Evolutionary conservation across 1,140 invertebrate genomes (phyloP), one percentile per base, ranked within the genome.

Genomic region (Chionoecetes opilio): DNA sequence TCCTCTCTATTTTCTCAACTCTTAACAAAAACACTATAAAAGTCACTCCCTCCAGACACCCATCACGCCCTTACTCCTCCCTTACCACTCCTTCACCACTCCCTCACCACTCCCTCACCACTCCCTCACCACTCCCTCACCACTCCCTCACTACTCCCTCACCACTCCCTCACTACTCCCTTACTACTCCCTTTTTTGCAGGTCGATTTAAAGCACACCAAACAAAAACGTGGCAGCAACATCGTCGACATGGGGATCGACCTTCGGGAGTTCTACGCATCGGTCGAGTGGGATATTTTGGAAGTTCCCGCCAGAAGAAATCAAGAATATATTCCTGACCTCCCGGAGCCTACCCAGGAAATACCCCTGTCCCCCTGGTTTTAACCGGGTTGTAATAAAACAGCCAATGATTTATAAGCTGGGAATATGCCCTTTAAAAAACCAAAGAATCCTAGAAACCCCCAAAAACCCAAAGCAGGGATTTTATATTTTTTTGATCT

Each of bases 211-310:
- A 98, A 98, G 96, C 98, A 99, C 96, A 98, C 98, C 97, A 98
- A 98, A 96, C 98, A 98, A 97, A 97, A 97, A 37, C 97, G 98
- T 32, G 98, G 98, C 32, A 98, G 98, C 96, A 99, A 98, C 97
- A 97, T 98, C 0, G 98, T 99, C 0, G 97, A 98, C 96, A 97
- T 98, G 82, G 99, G 99, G 29, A 99, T 99, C 94, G 98, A 99
- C 97, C 97, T 99, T 91, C 98, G 98, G 92, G 99, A 99, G 97
- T 99, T 99, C 97, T 99, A 99, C 97, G 97, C 99, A 46, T 99
- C 98, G 11, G 99, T 99, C 0, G 99, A 99, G 97, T 99, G 99
- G 99, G 99, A 99, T 97, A 98, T 99, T 95, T 97, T 99, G 21
- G 98, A 98, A 96, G 98, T 99, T 29, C 98, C 98, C 3, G 98